phyloP scores from a whole-genome alignment of 2,797 vertebrate species.

The Jordanella pulchra region DNA sequence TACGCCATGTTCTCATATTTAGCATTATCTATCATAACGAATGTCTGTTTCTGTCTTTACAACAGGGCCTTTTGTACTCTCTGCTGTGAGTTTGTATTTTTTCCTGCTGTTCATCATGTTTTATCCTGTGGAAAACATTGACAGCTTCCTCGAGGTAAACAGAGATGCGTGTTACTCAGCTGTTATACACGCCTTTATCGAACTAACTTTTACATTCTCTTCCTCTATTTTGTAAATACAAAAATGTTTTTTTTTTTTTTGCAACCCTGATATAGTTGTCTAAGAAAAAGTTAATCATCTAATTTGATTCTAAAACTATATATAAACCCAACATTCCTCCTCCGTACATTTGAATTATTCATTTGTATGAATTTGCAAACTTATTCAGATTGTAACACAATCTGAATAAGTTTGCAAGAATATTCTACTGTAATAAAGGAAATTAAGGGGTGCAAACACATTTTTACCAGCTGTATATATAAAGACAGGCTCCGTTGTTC shows the following conservation, averaged over 20 bases:
- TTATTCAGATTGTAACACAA: too few species aligned
- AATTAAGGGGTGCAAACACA: background rate
- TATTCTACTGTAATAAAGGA: background rate
- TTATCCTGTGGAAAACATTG: slow-evolving; percentile 81
- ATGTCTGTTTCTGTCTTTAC: slow-evolving; percentile 10
- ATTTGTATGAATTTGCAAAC: too few species aligned
- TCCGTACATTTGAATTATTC: too few species aligned
- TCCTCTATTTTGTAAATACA: background rate
- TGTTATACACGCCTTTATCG: slow-evolving; percentile 7
- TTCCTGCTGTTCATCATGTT: slow-evolving; percentile 92
- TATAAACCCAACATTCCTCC: background rate
- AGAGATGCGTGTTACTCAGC: background rate
- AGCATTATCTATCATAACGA: background rate
- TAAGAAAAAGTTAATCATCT: background rate
- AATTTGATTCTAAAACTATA: background rate
- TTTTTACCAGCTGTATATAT: background rate
- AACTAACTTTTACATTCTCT: background rate
- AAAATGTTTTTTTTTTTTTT: background rate
- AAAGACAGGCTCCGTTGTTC: background rate
- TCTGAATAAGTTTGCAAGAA: too few species aligned
- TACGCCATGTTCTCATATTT: background rate
- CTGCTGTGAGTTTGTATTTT: slow-evolving; percentile 81
- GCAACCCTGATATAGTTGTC: background rate
- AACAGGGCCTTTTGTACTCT: slow-evolving; percentile 87
- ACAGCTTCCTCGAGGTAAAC: slow-evolving; percentile 87